Percentiles rank a stretch among this genome's conserved stretches.
Evolutionary conservation across 2,888 invertebrate species (phyloP).

Genomic region (Drosophila anceps): DNA sequence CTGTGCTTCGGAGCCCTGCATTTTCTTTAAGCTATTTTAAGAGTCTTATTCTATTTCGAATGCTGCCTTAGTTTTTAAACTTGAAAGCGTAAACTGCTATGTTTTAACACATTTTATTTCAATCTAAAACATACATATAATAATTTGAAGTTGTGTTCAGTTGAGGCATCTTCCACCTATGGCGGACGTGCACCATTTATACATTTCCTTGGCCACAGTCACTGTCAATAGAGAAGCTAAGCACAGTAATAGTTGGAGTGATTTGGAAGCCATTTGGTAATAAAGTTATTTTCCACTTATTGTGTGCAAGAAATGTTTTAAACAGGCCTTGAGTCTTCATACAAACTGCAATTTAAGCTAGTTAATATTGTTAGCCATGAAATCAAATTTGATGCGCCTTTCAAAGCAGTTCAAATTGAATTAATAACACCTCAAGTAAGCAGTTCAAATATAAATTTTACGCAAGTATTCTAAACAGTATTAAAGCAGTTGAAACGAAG

Average conservation of each 20-base stretch:
- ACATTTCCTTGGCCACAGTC: background rate
- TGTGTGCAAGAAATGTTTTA: background rate
- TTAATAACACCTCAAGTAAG: background rate
- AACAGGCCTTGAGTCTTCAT: background rate
- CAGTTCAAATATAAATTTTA: background rate
- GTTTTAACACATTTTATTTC: constrained; percentile 12
- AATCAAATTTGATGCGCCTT: constrained; percentile 16
- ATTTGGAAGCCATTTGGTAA: background rate
- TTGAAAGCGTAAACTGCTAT: constrained; percentile 1
- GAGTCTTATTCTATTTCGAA: background rate
- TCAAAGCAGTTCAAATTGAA: constrained; percentile 12
- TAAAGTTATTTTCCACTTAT: background rate
- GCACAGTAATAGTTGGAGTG: background rate
- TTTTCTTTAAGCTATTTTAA: constrained; percentile 24
- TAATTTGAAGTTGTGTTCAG: constrained; percentile 2
- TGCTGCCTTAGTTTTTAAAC: background rate
- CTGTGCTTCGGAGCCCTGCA: constrained; percentile 49
- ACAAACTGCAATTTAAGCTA: background rate
- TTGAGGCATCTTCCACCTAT: background rate
- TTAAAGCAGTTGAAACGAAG: background rate
- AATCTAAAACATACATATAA: background rate
- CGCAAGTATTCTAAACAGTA: too few species aligned
- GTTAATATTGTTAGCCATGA: background rate
- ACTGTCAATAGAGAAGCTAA: background rate
- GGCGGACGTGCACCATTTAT: constrained; percentile 21